phyloP scores from a whole-genome alignment of 2,113 vertebrate genomes.

The Bothrops jararaca region DNA sequence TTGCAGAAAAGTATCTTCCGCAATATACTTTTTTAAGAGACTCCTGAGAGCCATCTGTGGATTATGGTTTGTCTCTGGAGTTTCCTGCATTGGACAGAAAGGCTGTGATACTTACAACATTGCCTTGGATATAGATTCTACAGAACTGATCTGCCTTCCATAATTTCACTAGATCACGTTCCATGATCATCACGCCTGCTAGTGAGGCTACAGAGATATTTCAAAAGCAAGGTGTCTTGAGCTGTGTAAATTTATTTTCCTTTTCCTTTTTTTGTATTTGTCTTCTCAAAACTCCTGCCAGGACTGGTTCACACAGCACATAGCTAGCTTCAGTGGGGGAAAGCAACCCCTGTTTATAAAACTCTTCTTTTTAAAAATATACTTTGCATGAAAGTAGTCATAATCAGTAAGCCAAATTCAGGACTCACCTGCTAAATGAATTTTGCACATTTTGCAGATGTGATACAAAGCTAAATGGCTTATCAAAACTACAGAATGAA shows the following conservation, averaged over 20 bases:
- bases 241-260: background rate
- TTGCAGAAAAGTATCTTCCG: background rate
- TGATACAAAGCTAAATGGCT: background rate
- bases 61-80: too few species aligned
- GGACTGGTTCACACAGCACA: background rate
- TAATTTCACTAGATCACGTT: background rate
- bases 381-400: background rate
- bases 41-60: background rate
- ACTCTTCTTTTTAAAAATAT: background rate
- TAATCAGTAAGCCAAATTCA: background rate
- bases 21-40: background rate
- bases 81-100: background rate
- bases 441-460: background rate
- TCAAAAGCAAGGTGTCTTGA: background rate
- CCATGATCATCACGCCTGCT: too few species aligned
- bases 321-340: background rate
- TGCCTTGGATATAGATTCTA: background rate
- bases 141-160: background rate
- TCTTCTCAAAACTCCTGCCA: background rate
- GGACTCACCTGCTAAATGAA: background rate
- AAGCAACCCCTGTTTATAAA: background rate
- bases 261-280: background rate
- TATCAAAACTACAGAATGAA: background rate
- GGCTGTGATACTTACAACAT: background rate
- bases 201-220: background rate